Conservation (phyloP, 2,888 invertebrate species). For the Lumbricus terrestris region DNA sequence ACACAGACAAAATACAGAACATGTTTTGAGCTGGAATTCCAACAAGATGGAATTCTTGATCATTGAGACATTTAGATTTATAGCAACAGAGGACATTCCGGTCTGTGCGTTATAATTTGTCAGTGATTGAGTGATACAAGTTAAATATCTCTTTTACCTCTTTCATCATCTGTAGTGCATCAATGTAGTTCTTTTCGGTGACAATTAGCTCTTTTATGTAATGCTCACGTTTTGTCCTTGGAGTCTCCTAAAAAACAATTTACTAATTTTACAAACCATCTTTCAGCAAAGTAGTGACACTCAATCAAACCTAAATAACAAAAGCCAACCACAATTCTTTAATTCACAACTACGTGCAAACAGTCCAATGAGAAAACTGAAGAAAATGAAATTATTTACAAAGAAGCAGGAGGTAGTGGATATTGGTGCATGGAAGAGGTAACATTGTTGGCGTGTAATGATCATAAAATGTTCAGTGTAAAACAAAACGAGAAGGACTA, state of each 20-base stretch:
- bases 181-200: conserved; percentile 92
- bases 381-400: background rate
- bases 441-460: background rate
- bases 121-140: background rate
- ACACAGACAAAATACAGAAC: background rate
- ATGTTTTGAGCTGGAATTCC: background rate
- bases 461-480: background rate
- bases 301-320: background rate
- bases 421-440: too few species aligned
- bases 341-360: background rate
- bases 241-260: conserved; percentile 5
- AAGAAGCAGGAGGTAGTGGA: background rate
- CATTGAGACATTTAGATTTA: background rate
- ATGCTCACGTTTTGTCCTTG: conserved; percentile 82
- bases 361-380: background rate
- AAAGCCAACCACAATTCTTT: background rate
- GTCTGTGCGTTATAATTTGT: background rate
- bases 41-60: background rate
- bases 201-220: conserved; percentile 79
- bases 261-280: background rate
- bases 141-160: conserved; percentile 41
- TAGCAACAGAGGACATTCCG: background rate
- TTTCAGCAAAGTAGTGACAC: background rate
- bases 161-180: conserved; percentile 73
- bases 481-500: too few species aligned